Base-by-base conservation (phyloP, 2,888 invertebrate species). In the Rhyacophila evoluta region DNA sequence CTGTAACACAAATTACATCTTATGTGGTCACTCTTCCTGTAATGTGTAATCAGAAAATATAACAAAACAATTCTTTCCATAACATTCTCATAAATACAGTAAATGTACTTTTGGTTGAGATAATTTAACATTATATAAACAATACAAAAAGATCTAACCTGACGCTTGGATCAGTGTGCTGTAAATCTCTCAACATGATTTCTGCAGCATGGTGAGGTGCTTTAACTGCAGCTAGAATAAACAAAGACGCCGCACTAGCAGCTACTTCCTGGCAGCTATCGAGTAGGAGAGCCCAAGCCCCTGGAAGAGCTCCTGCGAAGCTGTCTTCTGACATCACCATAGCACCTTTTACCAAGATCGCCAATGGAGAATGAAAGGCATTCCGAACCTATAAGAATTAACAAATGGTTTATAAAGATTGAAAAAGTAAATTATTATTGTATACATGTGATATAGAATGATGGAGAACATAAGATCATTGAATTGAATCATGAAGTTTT, bases 221-320 rank as follows among this genome's bases (percentile, higher is more conserved):
- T 84, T 97, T 95, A 0, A 99, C 98, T 0, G 99, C 97, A 0
- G 95, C 94, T 81, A 99, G 91, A 83, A 99, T 96, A 86, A 99
- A 98, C 15, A 98, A 89, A 0, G 97, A 95, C 0, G 98, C 97
- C 33, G 96, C 95, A 71, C 94, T 92, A 0, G 96, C 94, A 38
- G 95, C 92, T 6, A 96, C 94, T 86, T 96, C 96, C 83, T 95
- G 92, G 85, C 98, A 98, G n/a, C 94, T 92, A 85, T 99, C 98
- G 55, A 99, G 87, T 3, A 99, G 89, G 15, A 99, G 90, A 85
- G 98, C 97, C 99, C 99, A 99, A 0, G 98, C 96, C 0, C 97
- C 95, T 0, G 97, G 95, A 80, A 98, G 92, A 38, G 97, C 93
- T 83, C 97, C 97, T 1, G 94, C 90, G 84, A 97, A 97, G 84